A percentile compares a stretch with the other conserved stretches of the same genome.
These are phyloP conservation scores for Vimba vimba DNA, from an alignment of 2,113 vertebrate genomes.

Conservation along the genomic window DNA sequence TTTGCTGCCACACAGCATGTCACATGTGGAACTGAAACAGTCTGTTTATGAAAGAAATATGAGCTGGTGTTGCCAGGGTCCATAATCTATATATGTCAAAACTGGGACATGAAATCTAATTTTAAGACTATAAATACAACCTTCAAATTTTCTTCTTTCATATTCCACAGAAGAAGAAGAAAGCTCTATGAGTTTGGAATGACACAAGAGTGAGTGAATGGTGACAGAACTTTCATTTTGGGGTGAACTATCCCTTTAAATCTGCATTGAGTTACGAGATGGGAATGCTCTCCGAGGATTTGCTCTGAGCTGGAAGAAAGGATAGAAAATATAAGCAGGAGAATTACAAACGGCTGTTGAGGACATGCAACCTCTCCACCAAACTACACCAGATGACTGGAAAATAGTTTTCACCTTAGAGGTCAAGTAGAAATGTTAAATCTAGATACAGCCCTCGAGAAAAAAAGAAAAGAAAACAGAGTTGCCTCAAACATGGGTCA, in stretches of 20 bases:
- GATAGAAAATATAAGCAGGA: not conserved
- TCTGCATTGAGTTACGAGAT: not conserved
- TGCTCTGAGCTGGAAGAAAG: not conserved
- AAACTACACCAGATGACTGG: not conserved
- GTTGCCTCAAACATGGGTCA: not conserved
- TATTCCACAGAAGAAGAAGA: not conserved
- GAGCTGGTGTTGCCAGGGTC: not conserved
- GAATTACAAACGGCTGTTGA: not conserved
- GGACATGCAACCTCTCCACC: not conserved
- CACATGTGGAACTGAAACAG: not conserved
- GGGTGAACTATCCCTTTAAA: not conserved
- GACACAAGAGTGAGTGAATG: not conserved
- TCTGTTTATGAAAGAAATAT: not conserved
- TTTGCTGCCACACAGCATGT: not conserved
- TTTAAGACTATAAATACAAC: not conserved
- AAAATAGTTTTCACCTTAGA: constrained; percentile 46
- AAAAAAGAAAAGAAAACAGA: not conserved
- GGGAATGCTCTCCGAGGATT: not conserved
- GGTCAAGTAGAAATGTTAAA: constrained; percentile 5
- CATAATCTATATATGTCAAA: not conserved
- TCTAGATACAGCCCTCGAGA: not conserved
- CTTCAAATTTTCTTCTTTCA: not conserved
- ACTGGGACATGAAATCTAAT: not conserved
- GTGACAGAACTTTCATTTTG: not conserved
- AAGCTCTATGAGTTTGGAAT: not conserved